Evolutionary conservation across 2,113 vertebrate species (phyloP), one percentile per base, ranked within the genome.

Genomic region (Pterocles orientalis): DNA sequence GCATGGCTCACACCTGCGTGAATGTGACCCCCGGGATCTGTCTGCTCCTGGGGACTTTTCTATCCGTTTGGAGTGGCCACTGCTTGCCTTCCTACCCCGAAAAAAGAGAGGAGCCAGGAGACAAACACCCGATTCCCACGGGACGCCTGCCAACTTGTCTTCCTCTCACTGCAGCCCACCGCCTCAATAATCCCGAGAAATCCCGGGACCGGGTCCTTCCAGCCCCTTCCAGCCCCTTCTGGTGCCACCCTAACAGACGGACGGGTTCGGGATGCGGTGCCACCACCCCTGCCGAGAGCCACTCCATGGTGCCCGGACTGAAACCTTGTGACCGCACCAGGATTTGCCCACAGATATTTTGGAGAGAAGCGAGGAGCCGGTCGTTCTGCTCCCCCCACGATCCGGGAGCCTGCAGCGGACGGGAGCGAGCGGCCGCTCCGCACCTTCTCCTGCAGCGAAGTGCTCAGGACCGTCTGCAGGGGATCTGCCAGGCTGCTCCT

Each of bases 201-300:
- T 25, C 5, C 24, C 36, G 39, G 51, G 19, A 16, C 7, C 9
- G 6, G 17, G 18, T 7, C 17, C 17, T 39, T 58, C 17, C 57
- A 41, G 47, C 34, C 26, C 66, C 43, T 65, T 45, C 66, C 64
- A 62, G 29, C 2, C 19, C 28, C 43, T 34, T 23, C 54, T n/a
- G 28, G 45, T 12, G n/a, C 12, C 33, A 31, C 36, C 26, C 20
- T 9, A 48, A 47, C 9, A 5, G 68, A 5, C 1, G 0, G 20
- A 25, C 16, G 12, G 16, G 14, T 0, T 26, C 19, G 50, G 64
- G 33, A 18, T 21, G 11, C 41, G 9, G 41, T 13, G 20, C 18
- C 34, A 5, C 48, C 57, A 33, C 64, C 78, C 34, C 41, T 31
- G 13, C 64, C 23, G 70, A n/a, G 28, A 48, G 24, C 18, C n/a